Conservation (phyloP, 2,888 invertebrate species). For the Cryptosula pallasiana region DNA sequence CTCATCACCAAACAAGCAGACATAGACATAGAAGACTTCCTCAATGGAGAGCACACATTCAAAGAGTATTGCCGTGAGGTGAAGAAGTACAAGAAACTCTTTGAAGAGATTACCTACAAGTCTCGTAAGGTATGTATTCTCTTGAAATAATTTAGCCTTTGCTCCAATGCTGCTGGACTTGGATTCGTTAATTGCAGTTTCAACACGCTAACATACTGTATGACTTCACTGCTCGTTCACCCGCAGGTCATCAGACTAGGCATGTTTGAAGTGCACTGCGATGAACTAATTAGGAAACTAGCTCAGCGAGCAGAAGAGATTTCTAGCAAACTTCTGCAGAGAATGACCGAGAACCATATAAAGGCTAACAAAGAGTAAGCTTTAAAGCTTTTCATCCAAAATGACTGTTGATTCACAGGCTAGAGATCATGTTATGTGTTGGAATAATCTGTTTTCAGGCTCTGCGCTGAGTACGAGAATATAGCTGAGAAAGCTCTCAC, state of each 20-base stretch:
- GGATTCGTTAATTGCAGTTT: too few species aligned
- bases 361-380: slow-evolving; percentile 68
- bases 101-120: slow-evolving; percentile 56
- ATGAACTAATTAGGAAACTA: slow-evolving; percentile 69
- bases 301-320: slow-evolving; percentile 65
- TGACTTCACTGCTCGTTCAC: too few species aligned
- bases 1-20: slow-evolving; percentile 59
- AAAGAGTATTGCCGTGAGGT: slow-evolving; percentile 56
- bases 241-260: slow-evolving; percentile 67
- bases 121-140: slow-evolving; percentile 40
- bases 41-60: slow-evolving; percentile 58
- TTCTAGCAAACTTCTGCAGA: slow-evolving; percentile 65
- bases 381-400: not conserved
- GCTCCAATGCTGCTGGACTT: too few species aligned
- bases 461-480: slow-evolving; percentile 75
- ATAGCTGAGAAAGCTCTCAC: slow-evolving; percentile 74
- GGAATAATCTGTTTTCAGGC: slow-evolving; percentile 55
- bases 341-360: slow-evolving; percentile 77
- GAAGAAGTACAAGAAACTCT: slow-evolving; percentile 54
- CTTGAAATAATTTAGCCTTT: too few species aligned
- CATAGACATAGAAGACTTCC: slow-evolving; percentile 63
- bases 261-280: slow-evolving; percentile 78
- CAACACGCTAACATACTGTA: too few species aligned
- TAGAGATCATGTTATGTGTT: not conserved
- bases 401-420: not conserved